Conservation (phyloP, 2,797 vertebrate species). For the Danio choprae region DNA sequence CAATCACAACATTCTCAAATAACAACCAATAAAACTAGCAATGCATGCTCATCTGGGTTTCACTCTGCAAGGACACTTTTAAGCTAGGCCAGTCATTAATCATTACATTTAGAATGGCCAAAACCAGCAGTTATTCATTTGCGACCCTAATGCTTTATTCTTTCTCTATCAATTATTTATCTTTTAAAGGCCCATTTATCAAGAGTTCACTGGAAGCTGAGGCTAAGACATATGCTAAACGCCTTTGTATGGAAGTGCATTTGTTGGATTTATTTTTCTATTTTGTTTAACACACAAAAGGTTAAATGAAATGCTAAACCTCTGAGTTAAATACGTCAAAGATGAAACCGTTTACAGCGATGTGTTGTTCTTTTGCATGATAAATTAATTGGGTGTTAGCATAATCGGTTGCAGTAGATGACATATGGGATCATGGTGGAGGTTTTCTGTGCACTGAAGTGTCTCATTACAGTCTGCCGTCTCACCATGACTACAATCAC, state of each 20-base stretch:
- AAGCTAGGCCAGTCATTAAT: neutral
- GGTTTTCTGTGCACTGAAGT: slow-evolving; percentile 30
- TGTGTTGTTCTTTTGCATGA: neutral
- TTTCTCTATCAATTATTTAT: neutral
- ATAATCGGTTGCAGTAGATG: neutral
- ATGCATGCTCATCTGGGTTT: neutral
- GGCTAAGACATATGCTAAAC: slow-evolving; percentile 2
- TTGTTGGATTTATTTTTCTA: too few relatives aligned
- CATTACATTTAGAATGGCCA: slow-evolving; percentile 2
- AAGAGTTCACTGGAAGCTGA: neutral
- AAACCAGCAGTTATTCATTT: neutral
- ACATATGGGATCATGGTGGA: slow-evolving; percentile 39
- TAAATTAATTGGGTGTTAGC: neutral
- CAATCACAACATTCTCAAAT: too few relatives aligned
- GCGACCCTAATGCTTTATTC: neutral
- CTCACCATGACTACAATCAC: slow-evolving; percentile 1
- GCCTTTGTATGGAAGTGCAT: neutral
- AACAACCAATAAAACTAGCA: too few relatives aligned
- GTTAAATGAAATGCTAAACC: neutral
- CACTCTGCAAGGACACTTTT: neutral
- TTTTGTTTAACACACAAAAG: neutral
- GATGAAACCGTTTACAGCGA: neutral
- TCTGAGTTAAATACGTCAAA: neutral
- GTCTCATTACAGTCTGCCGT: slow-evolving; percentile 39
- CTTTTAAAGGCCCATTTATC: neutral